phyloP scores from a whole-genome alignment of 2,797 vertebrate species.

The Emydoidea blandingii region DNA sequence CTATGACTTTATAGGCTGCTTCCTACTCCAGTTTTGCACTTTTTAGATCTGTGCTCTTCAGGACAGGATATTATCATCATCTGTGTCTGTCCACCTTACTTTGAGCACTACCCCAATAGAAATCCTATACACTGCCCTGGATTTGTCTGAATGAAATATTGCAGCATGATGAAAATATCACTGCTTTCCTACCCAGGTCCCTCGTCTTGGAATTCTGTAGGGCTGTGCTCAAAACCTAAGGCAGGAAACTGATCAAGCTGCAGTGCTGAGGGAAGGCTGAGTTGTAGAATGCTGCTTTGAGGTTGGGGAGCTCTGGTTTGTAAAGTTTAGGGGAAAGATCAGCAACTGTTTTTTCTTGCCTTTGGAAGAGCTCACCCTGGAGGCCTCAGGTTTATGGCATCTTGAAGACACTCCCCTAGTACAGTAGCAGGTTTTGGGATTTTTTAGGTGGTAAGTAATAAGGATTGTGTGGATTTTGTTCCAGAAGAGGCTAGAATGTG shows the following conservation, averaged over 20 bases:
- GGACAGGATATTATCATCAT: neutral
- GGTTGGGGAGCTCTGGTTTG: neutral
- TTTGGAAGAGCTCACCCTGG: neutral
- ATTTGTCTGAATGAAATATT: neutral
- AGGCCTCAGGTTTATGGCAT: neutral
- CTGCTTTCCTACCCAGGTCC: neutral
- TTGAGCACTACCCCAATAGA: neutral
- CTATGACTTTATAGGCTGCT: neutral
- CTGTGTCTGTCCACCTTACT: neutral
- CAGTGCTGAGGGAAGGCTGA: neutral
- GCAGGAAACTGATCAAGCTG: neutral
- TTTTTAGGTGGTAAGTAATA: neutral
- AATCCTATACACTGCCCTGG: neutral
- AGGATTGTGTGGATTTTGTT: neutral
- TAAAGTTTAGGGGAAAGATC: neutral
- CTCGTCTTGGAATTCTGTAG: neutral
- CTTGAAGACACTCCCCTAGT: neutral
- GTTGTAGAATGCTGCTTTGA: neutral
- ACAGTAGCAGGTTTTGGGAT: neutral
- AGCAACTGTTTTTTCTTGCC: too few species aligned
- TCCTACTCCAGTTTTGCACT: neutral
- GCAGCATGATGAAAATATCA: neutral
- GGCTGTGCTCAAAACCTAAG: neutral
- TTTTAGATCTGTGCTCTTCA: neutral
- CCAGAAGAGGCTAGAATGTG: neutral